These are phyloP conservation scores for Chaetorhynchus papuensis DNA, from an alignment of 2,113 vertebrate species.

Conservation along the genomic window DNA sequence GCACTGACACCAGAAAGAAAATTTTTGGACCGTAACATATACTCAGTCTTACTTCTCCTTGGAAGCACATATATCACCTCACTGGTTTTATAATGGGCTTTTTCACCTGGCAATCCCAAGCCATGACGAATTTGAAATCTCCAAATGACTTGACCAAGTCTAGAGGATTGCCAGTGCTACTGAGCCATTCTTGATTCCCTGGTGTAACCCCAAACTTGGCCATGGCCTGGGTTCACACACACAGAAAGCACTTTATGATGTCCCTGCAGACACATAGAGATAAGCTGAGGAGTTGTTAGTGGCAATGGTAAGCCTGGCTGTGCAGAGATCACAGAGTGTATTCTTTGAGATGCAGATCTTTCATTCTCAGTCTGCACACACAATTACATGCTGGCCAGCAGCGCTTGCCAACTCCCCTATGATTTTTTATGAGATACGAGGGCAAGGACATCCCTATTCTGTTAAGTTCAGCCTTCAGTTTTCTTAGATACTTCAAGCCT, in stretches of 20 bases:
- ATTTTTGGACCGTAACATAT: background rate
- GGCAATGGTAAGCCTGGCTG: background rate
- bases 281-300: background rate
- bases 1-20: background rate
- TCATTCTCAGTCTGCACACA: background rate
- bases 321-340: background rate
- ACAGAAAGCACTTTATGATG: background rate
- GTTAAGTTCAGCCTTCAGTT: background rate
- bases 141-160: background rate
- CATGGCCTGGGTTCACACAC: background rate
- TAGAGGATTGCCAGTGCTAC: background rate
- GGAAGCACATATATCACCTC: background rate
- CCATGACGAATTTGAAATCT: background rate
- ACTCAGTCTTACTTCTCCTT: background rate
- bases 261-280: background rate
- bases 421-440: background rate
- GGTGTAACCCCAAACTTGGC: background rate
- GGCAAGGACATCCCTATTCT: background rate
- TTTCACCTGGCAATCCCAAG: background rate
- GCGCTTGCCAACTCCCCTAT: background rate
- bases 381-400: background rate
- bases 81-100: background rate
- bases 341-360: background rate
- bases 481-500: background rate
- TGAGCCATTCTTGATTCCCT: background rate